A percentile compares a stretch with the other conserved stretches of the same genome.
phyloP scores from a whole-genome alignment of 1,140 invertebrate genomes.

The Pantala flavescens region DNA sequence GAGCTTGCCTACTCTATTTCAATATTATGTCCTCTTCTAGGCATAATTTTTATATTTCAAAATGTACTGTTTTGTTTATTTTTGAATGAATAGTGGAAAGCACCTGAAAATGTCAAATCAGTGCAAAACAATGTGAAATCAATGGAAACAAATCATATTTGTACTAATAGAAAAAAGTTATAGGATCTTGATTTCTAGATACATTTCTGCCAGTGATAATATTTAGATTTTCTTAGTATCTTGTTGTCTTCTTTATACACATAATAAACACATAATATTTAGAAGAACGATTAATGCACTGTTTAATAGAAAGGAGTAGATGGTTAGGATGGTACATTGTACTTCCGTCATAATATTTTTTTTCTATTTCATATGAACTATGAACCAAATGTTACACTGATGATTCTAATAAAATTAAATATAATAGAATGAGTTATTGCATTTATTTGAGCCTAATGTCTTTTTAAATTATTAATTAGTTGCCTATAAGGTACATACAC shows the following conservation, averaged over 20 bases:
- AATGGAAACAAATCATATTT: constrained; percentile 11
- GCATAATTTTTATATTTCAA: neutral
- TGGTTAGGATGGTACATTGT: neutral
- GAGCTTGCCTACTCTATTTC: constrained; percentile 4
- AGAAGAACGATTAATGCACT: constrained; percentile 2
- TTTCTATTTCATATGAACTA: neutral
- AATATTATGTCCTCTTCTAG: neutral
- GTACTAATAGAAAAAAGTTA: neutral
- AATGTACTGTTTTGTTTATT: neutral
- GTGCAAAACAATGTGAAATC: neutral
- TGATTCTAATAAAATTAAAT: neutral
- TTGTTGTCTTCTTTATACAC: constrained; percentile 7
- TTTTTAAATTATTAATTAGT: too few species aligned
- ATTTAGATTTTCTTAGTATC: neutral
- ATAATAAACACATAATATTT: neutral
- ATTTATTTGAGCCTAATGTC: too few species aligned
- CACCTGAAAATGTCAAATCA: constrained; percentile 9
- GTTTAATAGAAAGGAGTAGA: neutral
- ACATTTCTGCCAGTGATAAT: constrained; percentile 6
- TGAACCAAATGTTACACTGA: neutral
- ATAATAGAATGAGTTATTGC: too few species aligned
- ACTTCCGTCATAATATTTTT: neutral
- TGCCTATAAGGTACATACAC: too few species aligned
- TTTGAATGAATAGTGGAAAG: neutral
- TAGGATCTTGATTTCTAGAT: constrained; percentile 10